A percentile compares a stretch with the other conserved stretches of the same genome.
Evolutionary conservation across 2,797 vertebrate genomes (phyloP).

Genomic region (Lagorchestes hirsutus): DNA sequence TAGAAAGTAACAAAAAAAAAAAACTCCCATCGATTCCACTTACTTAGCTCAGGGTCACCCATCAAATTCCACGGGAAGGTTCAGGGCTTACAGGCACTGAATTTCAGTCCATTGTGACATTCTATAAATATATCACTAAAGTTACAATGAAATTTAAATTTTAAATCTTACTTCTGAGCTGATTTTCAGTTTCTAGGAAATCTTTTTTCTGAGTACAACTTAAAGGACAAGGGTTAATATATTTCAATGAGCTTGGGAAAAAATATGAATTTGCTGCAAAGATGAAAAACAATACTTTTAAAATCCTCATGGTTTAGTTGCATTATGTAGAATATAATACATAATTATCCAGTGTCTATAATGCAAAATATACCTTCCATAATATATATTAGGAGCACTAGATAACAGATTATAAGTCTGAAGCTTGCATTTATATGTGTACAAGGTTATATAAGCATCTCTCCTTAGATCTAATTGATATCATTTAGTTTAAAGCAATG

Average conservation of each 20-base stretch:
- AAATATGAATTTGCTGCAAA: constrained; percentile 30
- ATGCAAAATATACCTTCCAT: constrained; percentile 26
- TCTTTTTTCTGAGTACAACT: not conserved
- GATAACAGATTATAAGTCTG: constrained; percentile 34
- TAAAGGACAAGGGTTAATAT: not conserved
- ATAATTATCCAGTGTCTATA: not conserved
- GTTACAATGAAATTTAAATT: constrained; percentile 2
- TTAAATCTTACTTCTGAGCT: constrained; percentile 46
- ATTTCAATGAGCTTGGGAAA: constrained; percentile 20
- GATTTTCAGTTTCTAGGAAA: constrained; percentile 42
- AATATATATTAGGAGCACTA: not conserved
- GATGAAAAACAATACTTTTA: constrained; percentile 1
- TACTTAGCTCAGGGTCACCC: not conserved
- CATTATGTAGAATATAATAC: constrained; percentile 23
- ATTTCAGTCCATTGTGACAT: constrained; percentile 28
- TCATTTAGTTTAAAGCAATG: constrained; percentile 76
- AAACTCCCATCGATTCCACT: not conserved
- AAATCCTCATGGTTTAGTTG: not conserved
- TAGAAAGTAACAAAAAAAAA: constrained; percentile 27
- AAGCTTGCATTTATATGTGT: constrained; percentile 49
- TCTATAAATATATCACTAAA: constrained; percentile 9
- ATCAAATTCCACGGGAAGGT: constrained; percentile 13
- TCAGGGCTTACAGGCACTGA: not conserved
- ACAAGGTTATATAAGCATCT: constrained; percentile 55
- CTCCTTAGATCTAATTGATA: constrained; percentile 55